These are phyloP conservation scores for Dorcus parallelipipedus DNA, from an alignment of 2,888 invertebrate species.

Conservation along the genomic window DNA sequence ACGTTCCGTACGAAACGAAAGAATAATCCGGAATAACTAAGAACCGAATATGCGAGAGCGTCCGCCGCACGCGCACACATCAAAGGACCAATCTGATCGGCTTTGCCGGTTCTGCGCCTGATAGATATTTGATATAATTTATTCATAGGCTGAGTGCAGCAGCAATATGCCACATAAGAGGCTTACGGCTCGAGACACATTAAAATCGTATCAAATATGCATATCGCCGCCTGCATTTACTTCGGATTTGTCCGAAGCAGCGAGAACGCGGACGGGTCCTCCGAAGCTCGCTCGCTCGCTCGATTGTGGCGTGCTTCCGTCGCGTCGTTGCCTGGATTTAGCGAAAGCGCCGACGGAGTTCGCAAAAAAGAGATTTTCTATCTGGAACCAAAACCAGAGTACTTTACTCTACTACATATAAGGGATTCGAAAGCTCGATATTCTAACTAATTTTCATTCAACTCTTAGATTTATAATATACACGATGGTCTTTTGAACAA, in stretches of 20 bases:
- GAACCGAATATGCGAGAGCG: not conserved
- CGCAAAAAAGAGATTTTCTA: no score
- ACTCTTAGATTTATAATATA: no score
- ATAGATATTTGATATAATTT: constrained; percentile 73
- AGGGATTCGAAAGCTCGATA: no score
- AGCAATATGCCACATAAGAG: constrained; percentile 49
- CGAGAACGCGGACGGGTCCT: not conserved
- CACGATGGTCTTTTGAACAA: no score
- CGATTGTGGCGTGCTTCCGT: not conserved
- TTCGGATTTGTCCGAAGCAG: constrained; percentile 36
- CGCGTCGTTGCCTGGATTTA: no score
- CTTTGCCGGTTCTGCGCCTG: constrained; percentile 49
- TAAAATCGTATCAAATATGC: constrained; percentile 53
- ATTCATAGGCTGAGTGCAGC: constrained; percentile 61
- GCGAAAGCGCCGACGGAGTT: no score
- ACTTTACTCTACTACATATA: no score
- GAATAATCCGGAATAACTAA: no score
- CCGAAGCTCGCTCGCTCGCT: not conserved
- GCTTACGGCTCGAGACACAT: constrained; percentile 51
- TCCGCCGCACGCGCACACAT: constrained; percentile 25
- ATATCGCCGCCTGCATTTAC: constrained; percentile 47
- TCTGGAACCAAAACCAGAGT: no score
- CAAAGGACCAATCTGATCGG: constrained; percentile 46
- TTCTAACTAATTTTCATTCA: no score
- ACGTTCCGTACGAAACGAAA: no score